Conservation (phyloP, 2,797 vertebrate genomes). For the Silurus aristotelis region DNA sequence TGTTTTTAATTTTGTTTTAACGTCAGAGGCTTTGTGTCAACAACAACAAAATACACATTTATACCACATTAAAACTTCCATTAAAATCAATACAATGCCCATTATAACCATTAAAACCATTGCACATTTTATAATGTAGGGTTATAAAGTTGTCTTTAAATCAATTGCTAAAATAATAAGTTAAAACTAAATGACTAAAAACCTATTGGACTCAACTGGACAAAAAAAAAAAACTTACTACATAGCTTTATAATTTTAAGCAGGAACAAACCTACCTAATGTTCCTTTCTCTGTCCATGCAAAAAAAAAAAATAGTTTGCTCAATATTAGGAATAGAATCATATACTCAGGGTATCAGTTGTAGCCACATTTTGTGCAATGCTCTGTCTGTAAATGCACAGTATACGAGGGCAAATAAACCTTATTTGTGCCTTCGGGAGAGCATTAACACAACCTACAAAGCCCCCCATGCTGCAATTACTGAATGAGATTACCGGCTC, state of each 20-base stretch:
- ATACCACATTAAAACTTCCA: too few relatives aligned
- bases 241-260: neutral
- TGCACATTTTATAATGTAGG: too few relatives aligned
- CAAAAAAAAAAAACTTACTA: neutral
- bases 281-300: neutral
- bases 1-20: neutral
- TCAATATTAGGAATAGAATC: neutral
- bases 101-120: too few relatives aligned
- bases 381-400: neutral
- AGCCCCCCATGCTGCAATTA: neutral
- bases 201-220: neutral
- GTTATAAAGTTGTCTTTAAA: neutral
- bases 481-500: neutral
- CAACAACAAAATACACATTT: neutral
- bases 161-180: conserved; percentile 5
- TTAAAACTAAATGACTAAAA: neutral
- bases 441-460: neutral
- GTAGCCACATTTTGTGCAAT: neutral
- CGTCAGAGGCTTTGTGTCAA: neutral
- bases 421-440: neutral
- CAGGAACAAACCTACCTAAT: neutral
- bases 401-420: neutral
- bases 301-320: neutral
- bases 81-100: too few relatives aligned
- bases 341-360: neutral